Conservation (phyloP, 2,113 vertebrate genomes). For the Orycteropus afer region DNA sequence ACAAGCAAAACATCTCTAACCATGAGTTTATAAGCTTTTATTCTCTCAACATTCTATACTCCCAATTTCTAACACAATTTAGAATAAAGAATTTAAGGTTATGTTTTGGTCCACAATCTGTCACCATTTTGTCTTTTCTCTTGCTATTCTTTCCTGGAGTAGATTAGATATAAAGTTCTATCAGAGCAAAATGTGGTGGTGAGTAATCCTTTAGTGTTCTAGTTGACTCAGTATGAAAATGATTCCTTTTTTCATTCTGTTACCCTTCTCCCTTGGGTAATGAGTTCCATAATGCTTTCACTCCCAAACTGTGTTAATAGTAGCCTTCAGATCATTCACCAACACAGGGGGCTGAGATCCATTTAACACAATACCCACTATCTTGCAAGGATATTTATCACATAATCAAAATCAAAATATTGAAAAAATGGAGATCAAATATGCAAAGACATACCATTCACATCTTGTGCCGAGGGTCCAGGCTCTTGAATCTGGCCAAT, state of each 20-base stretch:
- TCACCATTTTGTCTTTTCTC: background rate
- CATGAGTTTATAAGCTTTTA: background rate
- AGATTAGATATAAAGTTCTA: background rate
- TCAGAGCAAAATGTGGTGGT: background rate
- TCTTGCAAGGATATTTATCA: background rate
- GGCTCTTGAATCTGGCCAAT: background rate
- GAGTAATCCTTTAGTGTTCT: background rate
- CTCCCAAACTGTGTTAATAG: background rate
- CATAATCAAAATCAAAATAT: conserved; percentile 7
- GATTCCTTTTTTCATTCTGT: background rate
- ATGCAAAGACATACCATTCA: background rate
- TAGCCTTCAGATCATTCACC: background rate
- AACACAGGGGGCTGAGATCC: background rate
- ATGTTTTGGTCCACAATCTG: background rate
- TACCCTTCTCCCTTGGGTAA: background rate
- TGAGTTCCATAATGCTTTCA: background rate
- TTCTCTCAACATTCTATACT: background rate
- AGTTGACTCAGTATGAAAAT: background rate
- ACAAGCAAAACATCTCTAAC: background rate
- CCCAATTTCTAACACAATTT: background rate
- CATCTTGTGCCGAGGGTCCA: background rate
- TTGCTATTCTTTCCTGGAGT: background rate
- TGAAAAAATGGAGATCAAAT: background rate
- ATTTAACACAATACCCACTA: background rate
- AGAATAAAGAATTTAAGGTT: conserved; percentile 11